A percentile compares a stretch with the other conserved stretches of the same genome.
Evolutionary conservation across 2,113 vertebrate species (phyloP).

Genomic region (Scytalopus superciliaris): DNA sequence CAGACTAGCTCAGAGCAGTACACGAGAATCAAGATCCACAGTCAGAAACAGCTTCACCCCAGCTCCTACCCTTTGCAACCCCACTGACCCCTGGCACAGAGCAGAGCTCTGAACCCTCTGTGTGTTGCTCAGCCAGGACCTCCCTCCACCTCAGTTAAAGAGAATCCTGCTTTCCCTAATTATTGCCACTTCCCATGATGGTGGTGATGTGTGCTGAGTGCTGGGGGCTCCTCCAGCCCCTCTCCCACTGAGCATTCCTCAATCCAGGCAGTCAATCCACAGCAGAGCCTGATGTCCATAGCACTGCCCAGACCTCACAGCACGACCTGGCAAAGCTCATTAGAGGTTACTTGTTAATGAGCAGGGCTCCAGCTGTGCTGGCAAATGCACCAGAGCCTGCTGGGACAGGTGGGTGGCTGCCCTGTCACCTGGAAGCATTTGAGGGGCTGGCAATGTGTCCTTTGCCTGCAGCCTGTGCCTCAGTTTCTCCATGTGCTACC

Average conservation of each 20-base stretch:
- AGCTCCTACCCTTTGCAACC: background rate
- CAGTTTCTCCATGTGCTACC: background rate
- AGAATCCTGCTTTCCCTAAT: background rate
- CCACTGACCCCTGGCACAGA: background rate
- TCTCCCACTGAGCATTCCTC: background rate
- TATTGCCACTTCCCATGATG: background rate
- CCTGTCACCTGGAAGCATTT: background rate
- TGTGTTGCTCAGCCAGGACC: fast-evolving
- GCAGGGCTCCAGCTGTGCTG: fast-evolving
- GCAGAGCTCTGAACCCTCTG: background rate
- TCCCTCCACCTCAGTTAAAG: fast-evolving
- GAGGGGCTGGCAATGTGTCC: background rate
- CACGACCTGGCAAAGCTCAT: background rate
- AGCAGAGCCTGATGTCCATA: fast-evolving
- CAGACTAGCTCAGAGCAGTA: background rate
- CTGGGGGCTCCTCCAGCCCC: background rate
- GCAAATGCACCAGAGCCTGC: background rate
- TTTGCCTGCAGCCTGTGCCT: background rate
- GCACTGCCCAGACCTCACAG: fast-evolving
- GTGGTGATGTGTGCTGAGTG: fast-evolving
- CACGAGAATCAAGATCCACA: background rate
- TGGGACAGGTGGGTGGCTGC: background rate
- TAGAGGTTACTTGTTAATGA: background rate
- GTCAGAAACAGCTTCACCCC: background rate
- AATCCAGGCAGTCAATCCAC: too few relatives aligned